phyloP scores from a whole-genome alignment of 2,888 invertebrate species.

The Phengaris alcon region DNA sequence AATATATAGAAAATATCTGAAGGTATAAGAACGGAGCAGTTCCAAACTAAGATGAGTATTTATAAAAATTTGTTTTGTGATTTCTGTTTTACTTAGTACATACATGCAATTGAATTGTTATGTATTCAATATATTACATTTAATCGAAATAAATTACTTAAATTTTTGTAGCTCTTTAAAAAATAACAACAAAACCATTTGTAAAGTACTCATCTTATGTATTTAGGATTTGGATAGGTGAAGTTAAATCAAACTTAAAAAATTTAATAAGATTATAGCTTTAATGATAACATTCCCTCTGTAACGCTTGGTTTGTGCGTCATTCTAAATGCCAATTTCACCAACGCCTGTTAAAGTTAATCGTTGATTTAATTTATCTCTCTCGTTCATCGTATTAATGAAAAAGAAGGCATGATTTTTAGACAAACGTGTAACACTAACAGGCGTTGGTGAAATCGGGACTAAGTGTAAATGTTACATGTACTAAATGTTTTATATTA shows the following conservation, averaged over 20 bases:
- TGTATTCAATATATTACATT: no score
- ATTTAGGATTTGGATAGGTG: conserved; percentile 27
- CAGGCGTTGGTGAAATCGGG: no score
- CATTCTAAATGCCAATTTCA: neutral
- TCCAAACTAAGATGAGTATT: neutral
- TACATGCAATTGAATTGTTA: no score
- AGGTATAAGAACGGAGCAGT: conserved; percentile 32
- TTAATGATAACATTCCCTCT: conserved; percentile 58
- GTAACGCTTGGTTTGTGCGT: conserved; percentile 34
- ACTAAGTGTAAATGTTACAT: conserved; percentile 10
- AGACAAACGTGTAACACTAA: no score
- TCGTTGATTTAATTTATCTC: no score
- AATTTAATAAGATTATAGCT: conserved; percentile 52
- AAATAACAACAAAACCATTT: neutral
- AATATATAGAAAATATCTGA: conserved; percentile 48
- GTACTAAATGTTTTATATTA: conserved; percentile 29
- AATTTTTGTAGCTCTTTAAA: neutral
- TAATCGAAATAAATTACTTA: no score
- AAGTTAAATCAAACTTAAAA: conserved; percentile 50
- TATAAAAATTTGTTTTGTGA: neutral
- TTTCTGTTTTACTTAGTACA: neutral
- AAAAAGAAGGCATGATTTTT: no score
- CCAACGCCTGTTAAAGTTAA: no score
- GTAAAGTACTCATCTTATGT: conserved; percentile 5
- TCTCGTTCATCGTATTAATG: no score